Conservation (phyloP, 2,888 invertebrate species). For the Palloptera scutellata region DNA sequence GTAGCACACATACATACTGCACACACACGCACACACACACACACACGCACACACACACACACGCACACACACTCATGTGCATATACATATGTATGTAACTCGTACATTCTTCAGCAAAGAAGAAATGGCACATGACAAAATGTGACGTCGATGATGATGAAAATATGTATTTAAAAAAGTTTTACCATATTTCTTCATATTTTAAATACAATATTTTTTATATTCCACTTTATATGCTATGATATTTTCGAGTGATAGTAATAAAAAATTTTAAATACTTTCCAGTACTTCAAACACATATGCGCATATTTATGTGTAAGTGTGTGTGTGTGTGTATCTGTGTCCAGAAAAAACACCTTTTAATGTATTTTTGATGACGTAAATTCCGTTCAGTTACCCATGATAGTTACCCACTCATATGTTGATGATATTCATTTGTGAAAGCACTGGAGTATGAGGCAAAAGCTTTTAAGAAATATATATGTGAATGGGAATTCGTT, state of each 20-base stretch:
- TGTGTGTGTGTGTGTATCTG: neutral
- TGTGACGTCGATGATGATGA: too few relatives aligned
- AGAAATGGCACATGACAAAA: too few relatives aligned
- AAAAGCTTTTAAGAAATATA: slow-evolving; percentile 3
- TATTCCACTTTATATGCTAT: too few relatives aligned
- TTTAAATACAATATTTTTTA: too few relatives aligned
- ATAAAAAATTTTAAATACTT: too few relatives aligned
- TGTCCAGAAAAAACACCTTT: neutral
- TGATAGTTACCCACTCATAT: neutral
- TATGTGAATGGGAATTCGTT: neutral
- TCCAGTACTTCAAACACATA: too few relatives aligned
- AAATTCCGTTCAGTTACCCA: neutral
- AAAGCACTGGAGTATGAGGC: neutral
- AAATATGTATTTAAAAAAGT: too few relatives aligned
- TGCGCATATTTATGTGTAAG: too few relatives aligned
- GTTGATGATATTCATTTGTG: neutral
- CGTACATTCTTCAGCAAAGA: too few relatives aligned
- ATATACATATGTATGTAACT: too few relatives aligned
- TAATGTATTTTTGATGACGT: neutral
- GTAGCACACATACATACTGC: neutral
- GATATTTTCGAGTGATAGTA: neutral
- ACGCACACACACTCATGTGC: neutral
- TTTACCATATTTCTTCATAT: too few relatives aligned
- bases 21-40: neutral
- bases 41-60: slow-evolving; percentile 1